Evolutionary conservation across 2,113 vertebrate genomes (phyloP).

Genomic region (Corythoichthys intestinalis): DNA sequence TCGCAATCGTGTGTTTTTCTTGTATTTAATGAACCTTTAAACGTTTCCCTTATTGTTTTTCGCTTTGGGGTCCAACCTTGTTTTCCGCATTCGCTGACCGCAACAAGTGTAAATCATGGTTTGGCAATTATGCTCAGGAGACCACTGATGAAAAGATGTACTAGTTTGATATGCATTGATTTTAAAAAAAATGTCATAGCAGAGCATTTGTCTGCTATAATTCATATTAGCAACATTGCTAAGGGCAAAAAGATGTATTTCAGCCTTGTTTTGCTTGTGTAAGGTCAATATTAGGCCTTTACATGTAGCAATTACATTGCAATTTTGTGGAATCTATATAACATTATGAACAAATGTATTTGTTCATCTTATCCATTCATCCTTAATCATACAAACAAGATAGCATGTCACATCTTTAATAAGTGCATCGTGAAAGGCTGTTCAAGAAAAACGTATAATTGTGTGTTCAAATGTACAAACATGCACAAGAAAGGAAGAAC

Average conservation of each 20-base stretch:
- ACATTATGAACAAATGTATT: background rate
- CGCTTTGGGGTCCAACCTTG: too few species aligned
- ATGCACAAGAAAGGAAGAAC: slow-evolving; percentile 32
- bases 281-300: background rate
- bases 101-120: background rate
- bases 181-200: background rate
- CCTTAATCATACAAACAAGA: too few species aligned
- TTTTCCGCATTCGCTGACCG: too few species aligned
- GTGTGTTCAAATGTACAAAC: slow-evolving; percentile 6
- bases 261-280: background rate
- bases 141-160: background rate
- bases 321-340: background rate
- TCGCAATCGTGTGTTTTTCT: too few species aligned
- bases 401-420: too few species aligned
- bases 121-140: background rate
- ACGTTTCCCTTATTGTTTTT: too few species aligned
- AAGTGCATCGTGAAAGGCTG: too few species aligned
- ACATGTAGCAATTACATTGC: background rate
- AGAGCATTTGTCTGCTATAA: background rate
- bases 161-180: background rate
- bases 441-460: background rate
- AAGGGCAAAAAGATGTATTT: background rate
- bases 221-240: background rate
- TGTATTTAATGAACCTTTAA: too few species aligned
- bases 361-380: background rate